Base-by-base conservation (phyloP, 2,888 invertebrate genomes). In the Operophtera brumata region DNA sequence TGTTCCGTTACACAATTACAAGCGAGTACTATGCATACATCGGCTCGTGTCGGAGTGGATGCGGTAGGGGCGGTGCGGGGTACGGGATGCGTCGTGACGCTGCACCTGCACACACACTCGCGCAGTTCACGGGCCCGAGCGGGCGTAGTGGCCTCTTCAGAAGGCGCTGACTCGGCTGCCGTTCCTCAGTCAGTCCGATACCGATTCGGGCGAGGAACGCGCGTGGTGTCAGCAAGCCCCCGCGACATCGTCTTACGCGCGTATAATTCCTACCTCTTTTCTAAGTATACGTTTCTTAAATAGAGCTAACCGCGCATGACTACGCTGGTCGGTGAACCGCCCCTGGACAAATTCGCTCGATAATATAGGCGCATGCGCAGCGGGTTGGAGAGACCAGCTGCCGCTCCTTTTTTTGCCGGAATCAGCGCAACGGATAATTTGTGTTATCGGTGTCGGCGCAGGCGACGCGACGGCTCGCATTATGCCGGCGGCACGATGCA, bases 281-380 rank as follows among this genome's bases (percentile, higher is more conserved):
- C 45, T 34, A n/a, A 48, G 43, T 30, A 45, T 40, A 56, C 54
- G 40, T 40, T 54, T 47, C 46, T 43, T 51, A 26, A 47, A 11
- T 49, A 64, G 62, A 65, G 66, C 73, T 64, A 71, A 73, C 71
- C 82, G 86, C 86, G 86, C 86, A 84, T 80, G 81, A 77, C 82
- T 81, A 75, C 67, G 69, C 72, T 70, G 71, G 65, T 65, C 67
- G 75, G 44, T 70, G 77, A 77, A 76, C 69, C 73, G 71, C 3
- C 13, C 32, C 25, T 32, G 14, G 25, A 42, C 34, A 37, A 13
- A 20, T 35, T n/a, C 12, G 57, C n/a, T 57, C 57, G 52, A 57
- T 57, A 57, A 11, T 4, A 14, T 6, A 32, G 37, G 41, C 26
- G 47, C 55, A 42, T 47, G 50, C 55, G 55, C 35, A 30, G 14